phyloP scores from a whole-genome alignment of 2,797 vertebrate species.

The Nothura maculosa region DNA sequence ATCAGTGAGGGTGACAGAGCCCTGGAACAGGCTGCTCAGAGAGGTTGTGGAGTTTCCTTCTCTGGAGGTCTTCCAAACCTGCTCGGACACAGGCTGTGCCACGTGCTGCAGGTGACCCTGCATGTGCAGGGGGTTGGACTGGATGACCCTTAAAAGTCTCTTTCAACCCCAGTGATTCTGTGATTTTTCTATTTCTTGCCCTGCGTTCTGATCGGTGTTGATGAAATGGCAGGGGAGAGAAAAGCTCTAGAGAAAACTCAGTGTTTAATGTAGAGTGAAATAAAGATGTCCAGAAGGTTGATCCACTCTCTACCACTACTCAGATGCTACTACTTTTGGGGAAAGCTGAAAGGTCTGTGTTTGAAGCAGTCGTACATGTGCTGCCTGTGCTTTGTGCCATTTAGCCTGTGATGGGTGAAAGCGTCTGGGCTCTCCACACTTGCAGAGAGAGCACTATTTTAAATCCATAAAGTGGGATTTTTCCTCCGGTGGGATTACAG shows the following conservation, averaged over 20 bases:
- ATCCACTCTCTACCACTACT: rapidly evolving
- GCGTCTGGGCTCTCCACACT: neutral
- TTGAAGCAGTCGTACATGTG: rapidly evolving
- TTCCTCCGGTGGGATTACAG: neutral
- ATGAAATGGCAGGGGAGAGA: neutral
- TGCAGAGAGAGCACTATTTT: neutral
- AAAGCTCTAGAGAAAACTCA: neutral
- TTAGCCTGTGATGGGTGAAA: neutral
- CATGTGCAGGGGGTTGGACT: too few relatives aligned
- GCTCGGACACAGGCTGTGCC: too few relatives aligned
- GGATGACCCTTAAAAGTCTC: too few relatives aligned
- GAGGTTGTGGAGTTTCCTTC: too few relatives aligned
- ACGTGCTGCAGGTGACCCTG: too few relatives aligned
- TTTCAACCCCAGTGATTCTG: too few relatives aligned
- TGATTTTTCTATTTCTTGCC: too few relatives aligned
- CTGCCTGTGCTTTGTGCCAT: neutral
- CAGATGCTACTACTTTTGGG: neutral
- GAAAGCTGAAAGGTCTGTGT: neutral
- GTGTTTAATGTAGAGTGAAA: neutral
- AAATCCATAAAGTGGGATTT: neutral
- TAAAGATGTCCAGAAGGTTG: neutral
- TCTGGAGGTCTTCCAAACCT: too few relatives aligned
- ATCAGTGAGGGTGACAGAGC: too few relatives aligned
- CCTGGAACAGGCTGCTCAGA: too few relatives aligned
- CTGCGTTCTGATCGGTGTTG: neutral